Base-by-base conservation (phyloP, 2,888 invertebrate species). In the Villa cingulata region DNA sequence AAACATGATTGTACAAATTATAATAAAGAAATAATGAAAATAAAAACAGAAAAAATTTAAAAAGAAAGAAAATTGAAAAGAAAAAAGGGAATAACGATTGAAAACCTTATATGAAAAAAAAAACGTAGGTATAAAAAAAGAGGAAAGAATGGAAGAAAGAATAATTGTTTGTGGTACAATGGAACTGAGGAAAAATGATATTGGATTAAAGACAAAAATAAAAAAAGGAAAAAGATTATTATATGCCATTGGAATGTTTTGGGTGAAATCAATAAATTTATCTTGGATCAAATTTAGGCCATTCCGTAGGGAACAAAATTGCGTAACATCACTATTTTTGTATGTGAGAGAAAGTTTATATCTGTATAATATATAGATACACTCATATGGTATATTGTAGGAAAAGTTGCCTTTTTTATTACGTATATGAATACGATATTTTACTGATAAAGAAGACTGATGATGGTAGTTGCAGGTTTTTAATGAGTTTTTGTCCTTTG, bases 251-350 rank as follows among this genome's bases (percentile, higher is more conserved):
- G 46, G 46, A 44, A 48, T 46, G 48, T 47, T 46, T 51, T 44
- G 46, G 48, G 48, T 48, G 48, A 51, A 51, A 51, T 51, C 51
- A 51, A 51, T 51, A 51, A 51, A 51, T 51, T 51, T 51, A 51
- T 51, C 51, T 51, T 43, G 46, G 48, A 51, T 51, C 51, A 51
- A 51, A 51, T 51, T 51, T 51, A 44, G 51, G 51, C 48, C 51
- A 51, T 41, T 46, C 51, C 42, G 38, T 29, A 37, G 45, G 45
- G 49, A 45, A 38, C 45, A 43, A 47, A 45, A 47, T 47, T 48
- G 39, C 45, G 43, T 46, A 49, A 46, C 43, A 47, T 41, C 46
- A n/a, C n/a, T n/a, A n/a, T 36, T 46, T 40, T 36, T 46, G 37
- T 44, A 42, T 41, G 32, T 34, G 17, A 43, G 43, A 42, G 37